Base-by-base conservation (phyloP, 2,888 invertebrate species). In the Brachyptera risi region DNA sequence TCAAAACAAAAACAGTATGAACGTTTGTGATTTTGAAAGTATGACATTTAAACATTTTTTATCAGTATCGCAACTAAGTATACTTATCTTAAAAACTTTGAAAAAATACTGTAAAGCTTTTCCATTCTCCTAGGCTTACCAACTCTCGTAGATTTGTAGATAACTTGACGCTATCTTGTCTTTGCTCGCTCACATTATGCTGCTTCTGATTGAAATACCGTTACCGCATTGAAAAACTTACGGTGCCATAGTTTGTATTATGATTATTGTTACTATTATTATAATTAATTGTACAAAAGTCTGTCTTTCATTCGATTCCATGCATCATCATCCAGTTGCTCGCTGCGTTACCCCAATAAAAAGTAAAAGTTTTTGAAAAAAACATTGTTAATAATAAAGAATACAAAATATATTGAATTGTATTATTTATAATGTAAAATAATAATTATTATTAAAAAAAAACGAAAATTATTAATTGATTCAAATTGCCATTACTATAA, bases 341-440 rank as follows among this genome's bases (percentile, higher is more conserved):
- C 47, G 24, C 24, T 24, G 47, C 13, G 24, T 47, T 21, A 13
- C 47, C 47, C 44, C 24, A 9, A n/a, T n/a, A n/a, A n/a, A 24
- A 5, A n/a, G 44, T 56, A 56, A 62, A 50, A 60, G 49, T 62
- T 63, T 63, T 60, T 63, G 60, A 60, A 38, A 57, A 40, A 57
- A 65, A 62, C 59, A 31, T 65, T 65, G 64, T 65, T 65, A 64
- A 65, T 65, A 61, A 62, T 60, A 59, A 64, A 59, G 44, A 51
- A 54, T 60, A 49, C 60, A 59, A 65, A 65, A 60, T 57, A 60
- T 60, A 63, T 61, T 63, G 60, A 38, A 64, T 42, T 65, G 60
- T 65, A 21, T 47, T 62, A 65, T 65, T n/a, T 65, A 65, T 62
- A 62, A 62, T 65, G 64, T 65, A 65, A 62, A 65, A 60, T 60